phyloP scores from a whole-genome alignment of 1,140 invertebrate genomes.

The Drosophila nigrodunni region DNA sequence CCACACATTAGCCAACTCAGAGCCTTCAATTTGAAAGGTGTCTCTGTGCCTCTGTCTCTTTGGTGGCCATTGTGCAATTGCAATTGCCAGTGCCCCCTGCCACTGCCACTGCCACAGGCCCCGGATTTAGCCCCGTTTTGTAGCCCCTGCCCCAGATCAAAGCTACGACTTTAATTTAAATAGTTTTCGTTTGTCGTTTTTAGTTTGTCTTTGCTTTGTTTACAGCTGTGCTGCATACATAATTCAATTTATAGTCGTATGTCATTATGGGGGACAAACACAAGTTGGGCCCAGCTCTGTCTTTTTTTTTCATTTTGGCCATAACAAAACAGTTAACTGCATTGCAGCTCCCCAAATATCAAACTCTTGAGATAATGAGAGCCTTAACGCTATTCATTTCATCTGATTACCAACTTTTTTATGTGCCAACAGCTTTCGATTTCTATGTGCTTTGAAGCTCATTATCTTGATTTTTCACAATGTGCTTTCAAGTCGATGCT shows the following conservation, averaged over 20 bases:
- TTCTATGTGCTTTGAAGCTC: conserved; percentile 7
- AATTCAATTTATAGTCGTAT: conserved; percentile 64
- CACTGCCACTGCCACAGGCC: conserved; percentile 31
- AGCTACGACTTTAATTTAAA: conserved; percentile 69
- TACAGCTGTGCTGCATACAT: conserved; percentile 52
- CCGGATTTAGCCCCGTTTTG: not conserved
- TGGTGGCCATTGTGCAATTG: conserved; percentile 64
- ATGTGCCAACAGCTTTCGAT: not conserved
- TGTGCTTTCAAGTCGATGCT: not conserved
- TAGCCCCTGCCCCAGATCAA: conserved; percentile 49
- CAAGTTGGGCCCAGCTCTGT: conserved; percentile 13
- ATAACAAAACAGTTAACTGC: conserved; percentile 27
- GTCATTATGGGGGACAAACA: conserved; percentile 39
- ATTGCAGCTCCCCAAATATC: conserved; percentile 12
- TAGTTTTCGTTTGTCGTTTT: conserved; percentile 54
- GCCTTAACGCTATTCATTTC: conserved; percentile 12
- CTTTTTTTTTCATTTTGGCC: not conserved
- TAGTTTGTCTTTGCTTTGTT: conserved; percentile 45
- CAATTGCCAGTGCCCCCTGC: conserved; percentile 42
- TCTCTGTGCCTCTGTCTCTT: conserved; percentile 35
- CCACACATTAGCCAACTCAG: conserved; percentile 70
- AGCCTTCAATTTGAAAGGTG: conserved; percentile 80
- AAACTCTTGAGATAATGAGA: conserved; percentile 9
- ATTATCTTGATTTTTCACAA: not conserved
- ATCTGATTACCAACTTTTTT: not conserved